Conservation (phyloP, 2,888 invertebrate genomes). For the Melanchra persicariae region DNA sequence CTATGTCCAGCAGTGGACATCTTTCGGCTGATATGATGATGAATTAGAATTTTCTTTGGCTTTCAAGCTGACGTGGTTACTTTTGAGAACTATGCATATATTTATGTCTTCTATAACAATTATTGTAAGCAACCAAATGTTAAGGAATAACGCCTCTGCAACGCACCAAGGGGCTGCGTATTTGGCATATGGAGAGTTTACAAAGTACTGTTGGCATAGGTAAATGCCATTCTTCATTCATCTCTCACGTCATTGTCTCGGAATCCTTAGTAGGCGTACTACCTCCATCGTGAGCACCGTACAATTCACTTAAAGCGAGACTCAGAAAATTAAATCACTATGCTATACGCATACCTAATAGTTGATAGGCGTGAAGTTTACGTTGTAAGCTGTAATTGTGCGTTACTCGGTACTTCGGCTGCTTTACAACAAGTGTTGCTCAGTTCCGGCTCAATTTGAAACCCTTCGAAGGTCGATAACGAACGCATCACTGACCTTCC, state of each 20-base stretch:
- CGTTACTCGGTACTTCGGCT: conserved; percentile 5
- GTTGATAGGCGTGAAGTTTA: conserved; percentile 25
- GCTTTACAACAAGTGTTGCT: conserved; percentile 28
- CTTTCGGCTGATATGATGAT: too few species aligned
- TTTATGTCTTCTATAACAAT: too few species aligned
- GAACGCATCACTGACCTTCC: conserved; percentile 42
- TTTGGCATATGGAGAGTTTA: too few species aligned
- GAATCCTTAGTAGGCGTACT: conserved; percentile 15
- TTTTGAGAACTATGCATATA: too few species aligned
- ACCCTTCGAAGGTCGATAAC: conserved; percentile 54
- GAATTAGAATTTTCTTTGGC: too few species aligned
- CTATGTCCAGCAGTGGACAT: too few species aligned
- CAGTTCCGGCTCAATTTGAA: conserved; percentile 42
- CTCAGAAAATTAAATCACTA: conserved; percentile 10
- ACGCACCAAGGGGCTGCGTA: too few species aligned
- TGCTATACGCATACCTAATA: conserved; percentile 7
- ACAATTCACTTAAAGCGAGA: not conserved
- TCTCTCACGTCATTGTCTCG: conserved; percentile 16
- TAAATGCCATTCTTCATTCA: not conserved
- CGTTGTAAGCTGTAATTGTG: conserved; percentile 32
- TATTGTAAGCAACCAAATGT: too few species aligned
- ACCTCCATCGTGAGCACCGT: not conserved
- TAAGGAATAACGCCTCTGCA: too few species aligned
- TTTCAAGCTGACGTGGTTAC: too few species aligned
- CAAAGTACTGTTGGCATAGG: not conserved